Conservation (phyloP, 2,888 invertebrate genomes). For the Spatulosminthurus flaviceps region DNA sequence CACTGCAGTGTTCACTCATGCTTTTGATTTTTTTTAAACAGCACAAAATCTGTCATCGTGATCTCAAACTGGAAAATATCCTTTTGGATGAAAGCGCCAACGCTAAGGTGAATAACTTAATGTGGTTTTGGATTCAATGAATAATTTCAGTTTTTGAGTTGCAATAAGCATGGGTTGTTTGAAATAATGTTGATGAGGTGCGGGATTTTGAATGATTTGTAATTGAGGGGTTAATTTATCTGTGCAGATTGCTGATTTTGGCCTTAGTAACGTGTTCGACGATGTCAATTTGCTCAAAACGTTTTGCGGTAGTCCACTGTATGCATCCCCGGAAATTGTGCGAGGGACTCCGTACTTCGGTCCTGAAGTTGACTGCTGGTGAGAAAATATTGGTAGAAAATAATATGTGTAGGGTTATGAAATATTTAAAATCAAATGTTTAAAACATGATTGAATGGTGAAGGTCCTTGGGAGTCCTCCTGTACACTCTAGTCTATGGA, state of each 20-base stretch:
- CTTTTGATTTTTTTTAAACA: conserved; percentile 64
- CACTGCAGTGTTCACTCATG: not conserved
- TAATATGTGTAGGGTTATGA: too few species aligned
- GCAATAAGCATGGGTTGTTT: too few species aligned
- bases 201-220: too few species aligned
- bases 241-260: conserved; percentile 94
- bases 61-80: conserved; percentile 95
- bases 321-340: conserved; percentile 97
- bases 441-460: not conserved
- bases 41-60: conserved; percentile 96
- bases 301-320: conserved; percentile 95
- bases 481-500: conserved; percentile 98
- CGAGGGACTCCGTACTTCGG: conserved; percentile 93
- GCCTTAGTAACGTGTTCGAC: conserved; percentile 95
- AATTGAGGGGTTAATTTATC: not conserved
- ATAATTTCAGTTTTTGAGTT: too few species aligned
- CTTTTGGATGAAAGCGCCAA: conserved; percentile 90
- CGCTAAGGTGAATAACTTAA: conserved; percentile 78
- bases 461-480: conserved; percentile 92
- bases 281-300: conserved; percentile 85
- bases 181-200: too few species aligned
- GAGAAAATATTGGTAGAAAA: not conserved
- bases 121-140: too few species aligned
- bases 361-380: conserved; percentile 80
- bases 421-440: too few species aligned